Evolutionary conservation across 2,797 vertebrate species (phyloP), one percentile per base, ranked within the genome.

Genomic region (Siniperca undulata): DNA sequence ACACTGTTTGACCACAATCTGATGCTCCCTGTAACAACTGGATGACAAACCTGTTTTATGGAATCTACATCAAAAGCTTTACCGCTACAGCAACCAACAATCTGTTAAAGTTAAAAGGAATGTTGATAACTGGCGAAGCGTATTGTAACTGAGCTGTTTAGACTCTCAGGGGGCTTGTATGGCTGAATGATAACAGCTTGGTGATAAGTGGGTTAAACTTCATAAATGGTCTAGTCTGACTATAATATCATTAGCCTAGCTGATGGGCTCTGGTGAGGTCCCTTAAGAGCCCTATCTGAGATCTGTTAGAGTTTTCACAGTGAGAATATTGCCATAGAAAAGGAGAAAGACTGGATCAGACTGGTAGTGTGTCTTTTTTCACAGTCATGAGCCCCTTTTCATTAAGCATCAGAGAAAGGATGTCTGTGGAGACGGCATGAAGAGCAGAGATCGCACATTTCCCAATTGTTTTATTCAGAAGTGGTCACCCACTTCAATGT

Each of bases 161-260:
- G 40, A 65, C 20, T 78, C 71, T 70, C 67, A 27, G 13, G 46
- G 44, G 67, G 24, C 66, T 36, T 78, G 3, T 77, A 40, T 52
- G 50, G 44, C 42, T 77, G 58, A 46, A 72, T 77, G 55, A 61
- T 77, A 78, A 80, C 46, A 58, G 62, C 82, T 78, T 73, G 52
- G 22, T 42, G 6, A 76, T 70, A 81, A 82, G 75, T 77, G 66
- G 77, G 79, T 77, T 90, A 56, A 91, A 86, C 66, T 62, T 81
- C 74, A 72, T 83, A 85, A 88, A 86, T 77, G 61, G 64, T 80
- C 38, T 77, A 53, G 58, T 76, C 70, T 74, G 71, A 48, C 61
- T 84, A 59, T 88, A 68, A 82, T 77, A 70, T 78, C 46, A 82
- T 86, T 86, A 87, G 52, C 48, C 3, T 0, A 59, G 67, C 71